A percentile compares a stretch with the other conserved stretches of the same genome.
Evolutionary conservation across 1,140 invertebrate species (phyloP).

Genomic region (Meloidogyne chitwoodi): DNA sequence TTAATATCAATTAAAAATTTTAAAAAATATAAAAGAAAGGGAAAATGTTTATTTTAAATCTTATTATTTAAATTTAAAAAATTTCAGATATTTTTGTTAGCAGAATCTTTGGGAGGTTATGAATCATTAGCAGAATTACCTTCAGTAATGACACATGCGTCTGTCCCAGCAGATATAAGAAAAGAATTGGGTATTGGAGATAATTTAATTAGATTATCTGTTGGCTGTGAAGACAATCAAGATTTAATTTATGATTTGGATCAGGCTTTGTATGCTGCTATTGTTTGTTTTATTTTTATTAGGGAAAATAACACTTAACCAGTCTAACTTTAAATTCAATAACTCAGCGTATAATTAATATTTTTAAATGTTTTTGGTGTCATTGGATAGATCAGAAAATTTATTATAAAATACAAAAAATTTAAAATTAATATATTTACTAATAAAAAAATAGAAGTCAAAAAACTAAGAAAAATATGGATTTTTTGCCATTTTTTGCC

Average conservation of each 20-base stretch:
- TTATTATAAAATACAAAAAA: no score
- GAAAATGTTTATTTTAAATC: no score
- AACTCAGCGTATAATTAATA: no score
- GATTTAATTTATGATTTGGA: constrained; percentile 85
- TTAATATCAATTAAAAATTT: no score
- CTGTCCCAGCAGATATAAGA: constrained; percentile 66
- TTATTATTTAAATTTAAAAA: not conserved
- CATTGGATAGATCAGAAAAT: no score
- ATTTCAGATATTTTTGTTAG: constrained; percentile 61
- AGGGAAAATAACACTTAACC: no score
- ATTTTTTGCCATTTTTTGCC: not conserved
- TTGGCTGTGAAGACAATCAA: constrained; percentile 80
- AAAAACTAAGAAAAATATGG: not conserved
- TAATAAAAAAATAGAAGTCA: no score
- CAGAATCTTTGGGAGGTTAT: constrained; percentile 64
- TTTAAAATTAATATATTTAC: no score
- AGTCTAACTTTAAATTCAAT: no score
- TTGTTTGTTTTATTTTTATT: not conserved
- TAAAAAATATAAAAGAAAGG: no score
- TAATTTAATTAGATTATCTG: constrained; percentile 79
- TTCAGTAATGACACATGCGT: constrained; percentile 59
- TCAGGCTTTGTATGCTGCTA: constrained; percentile 22
- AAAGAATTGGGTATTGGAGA: constrained; percentile 77
- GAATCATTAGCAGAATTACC: constrained; percentile 63
- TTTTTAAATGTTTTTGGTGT: no score